Evolutionary conservation across 2,113 vertebrate species (phyloP).

Genomic region (Cranoglanis bouderius): DNA sequence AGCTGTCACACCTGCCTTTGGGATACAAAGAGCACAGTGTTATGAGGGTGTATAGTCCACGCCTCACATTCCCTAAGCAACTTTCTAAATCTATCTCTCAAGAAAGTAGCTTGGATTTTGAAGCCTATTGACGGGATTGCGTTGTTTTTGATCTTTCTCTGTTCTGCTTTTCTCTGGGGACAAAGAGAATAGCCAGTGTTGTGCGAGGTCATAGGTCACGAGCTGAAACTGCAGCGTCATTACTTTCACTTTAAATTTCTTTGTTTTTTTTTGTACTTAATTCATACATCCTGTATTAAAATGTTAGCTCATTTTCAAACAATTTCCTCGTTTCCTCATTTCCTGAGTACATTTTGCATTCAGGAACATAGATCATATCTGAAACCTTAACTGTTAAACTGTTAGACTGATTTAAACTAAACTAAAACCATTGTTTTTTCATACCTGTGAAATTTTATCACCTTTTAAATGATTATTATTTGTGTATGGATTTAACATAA

Average conservation of each 20-base stretch:
- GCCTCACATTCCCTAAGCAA: constrained; percentile 62
- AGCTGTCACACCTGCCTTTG: constrained; percentile 68
- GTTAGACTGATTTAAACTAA: neutral
- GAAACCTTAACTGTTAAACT: neutral
- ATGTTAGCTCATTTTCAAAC: neutral
- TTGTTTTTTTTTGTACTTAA: neutral
- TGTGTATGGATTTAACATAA: neutral
- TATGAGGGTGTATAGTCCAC: constrained; percentile 47
- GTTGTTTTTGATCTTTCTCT: neutral
- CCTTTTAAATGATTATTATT: neutral
- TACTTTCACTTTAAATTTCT: neutral
- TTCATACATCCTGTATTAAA: neutral
- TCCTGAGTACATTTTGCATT: neutral
- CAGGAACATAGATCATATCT: neutral
- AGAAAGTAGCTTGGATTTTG: constrained; percentile 12
- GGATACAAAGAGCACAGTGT: constrained; percentile 71
- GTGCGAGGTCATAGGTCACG: constrained; percentile 4
- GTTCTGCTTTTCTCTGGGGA: neutral
- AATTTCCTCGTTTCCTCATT: too few relatives aligned
- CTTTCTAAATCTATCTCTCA: constrained; percentile 56
- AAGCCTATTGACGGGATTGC: neutral
- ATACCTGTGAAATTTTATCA: neutral
- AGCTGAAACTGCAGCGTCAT: constrained; percentile 13
- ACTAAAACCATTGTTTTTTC: neutral
- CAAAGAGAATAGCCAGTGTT: neutral